These are phyloP conservation scores for Gobio occitaniae DNA, from an alignment of 2,797 vertebrate genomes.

Conservation along the genomic window DNA sequence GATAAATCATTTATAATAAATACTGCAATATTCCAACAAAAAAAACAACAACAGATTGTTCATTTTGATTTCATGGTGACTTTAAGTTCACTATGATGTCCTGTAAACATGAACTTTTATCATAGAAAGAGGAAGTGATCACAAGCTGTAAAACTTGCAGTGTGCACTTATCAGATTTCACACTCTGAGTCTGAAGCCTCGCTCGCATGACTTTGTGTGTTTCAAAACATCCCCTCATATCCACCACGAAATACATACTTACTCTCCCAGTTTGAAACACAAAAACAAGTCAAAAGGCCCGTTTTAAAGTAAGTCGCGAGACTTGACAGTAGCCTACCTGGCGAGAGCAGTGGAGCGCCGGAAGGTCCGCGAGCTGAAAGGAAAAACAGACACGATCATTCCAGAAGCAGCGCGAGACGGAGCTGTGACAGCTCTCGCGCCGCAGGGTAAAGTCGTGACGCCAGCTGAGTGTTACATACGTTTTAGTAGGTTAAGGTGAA, in stretches of 20 bases:
- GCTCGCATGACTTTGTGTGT: not conserved
- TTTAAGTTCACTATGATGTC: not conserved
- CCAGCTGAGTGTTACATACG: not conserved
- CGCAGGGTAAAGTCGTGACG: conserved; percentile 17
- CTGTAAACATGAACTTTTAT: conserved; percentile 23
- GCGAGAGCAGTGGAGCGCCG: conserved; percentile 67
- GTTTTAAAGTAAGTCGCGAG: not conserved
- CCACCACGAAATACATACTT: not conserved
- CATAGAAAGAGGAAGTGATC: conserved; percentile 16
- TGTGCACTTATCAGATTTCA: not conserved
- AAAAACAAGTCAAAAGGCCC: not conserved
- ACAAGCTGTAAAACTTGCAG: not conserved
- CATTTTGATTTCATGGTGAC: not conserved
- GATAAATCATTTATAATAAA: not conserved
- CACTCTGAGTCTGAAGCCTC: not conserved
- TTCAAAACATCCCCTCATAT: not conserved
- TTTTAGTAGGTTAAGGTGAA: not conserved
- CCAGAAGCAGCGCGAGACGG: conserved; percentile 11
- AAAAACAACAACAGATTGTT: not conserved
- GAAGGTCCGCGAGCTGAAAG: conserved; percentile 71
- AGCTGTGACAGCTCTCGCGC: not conserved
- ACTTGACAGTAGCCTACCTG: conserved; percentile 70
- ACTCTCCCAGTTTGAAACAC: not conserved
- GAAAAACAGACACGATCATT: conserved; percentile 7
- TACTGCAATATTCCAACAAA: not conserved